Evolutionary conservation across 2,888 invertebrate genomes (phyloP), one percentile per base, ranked within the genome.

Genomic region (Agrilus biguttatus): DNA sequence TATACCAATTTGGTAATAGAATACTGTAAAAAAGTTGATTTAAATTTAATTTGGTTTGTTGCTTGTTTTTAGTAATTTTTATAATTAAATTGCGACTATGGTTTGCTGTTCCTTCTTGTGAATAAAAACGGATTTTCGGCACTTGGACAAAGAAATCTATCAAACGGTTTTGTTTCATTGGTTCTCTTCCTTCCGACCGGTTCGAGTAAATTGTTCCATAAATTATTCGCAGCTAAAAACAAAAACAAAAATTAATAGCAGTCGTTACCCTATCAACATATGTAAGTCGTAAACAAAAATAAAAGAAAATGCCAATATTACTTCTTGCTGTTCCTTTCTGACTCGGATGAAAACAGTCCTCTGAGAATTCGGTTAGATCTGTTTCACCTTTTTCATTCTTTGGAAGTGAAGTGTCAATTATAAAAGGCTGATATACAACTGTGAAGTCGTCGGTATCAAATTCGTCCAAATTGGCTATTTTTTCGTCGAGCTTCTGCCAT

Each of bases 301-400:
- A 42, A 38, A 28, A 40, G 19, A 32, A n/a, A n/a, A 42, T 34
- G 37, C 14, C 13, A 41, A 40, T 52, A 60, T 64, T 61, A 76
- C 77, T 65, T 60, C 61, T 55, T 2, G 77, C 74, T 47, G 76
- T 71, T 14, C 68, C 67, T 51, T 71, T 74, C 54, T 79, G 78
- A 49, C 74, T 77, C 5, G 75, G 59, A 55, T 80, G 79, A 51
- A 79, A 79, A 55, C 79, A 79, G 55, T 80, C 80, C 33, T 61
- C 58, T 0, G 77, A 72, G 38, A 77, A 57, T 55, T 67, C 75
- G 1, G 68, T 60, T 35, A 65, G 63, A 58, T 78, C 77, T 0
- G 66, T 59, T 1, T 49, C 49, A 1, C 71, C 72, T 37, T 67
- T 55, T 2, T 57, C 48, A 1, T 45, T 56, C 14, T 45, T 55